Conservation (phyloP, 2,797 vertebrate genomes). For the Antrozous pallidus region DNA sequence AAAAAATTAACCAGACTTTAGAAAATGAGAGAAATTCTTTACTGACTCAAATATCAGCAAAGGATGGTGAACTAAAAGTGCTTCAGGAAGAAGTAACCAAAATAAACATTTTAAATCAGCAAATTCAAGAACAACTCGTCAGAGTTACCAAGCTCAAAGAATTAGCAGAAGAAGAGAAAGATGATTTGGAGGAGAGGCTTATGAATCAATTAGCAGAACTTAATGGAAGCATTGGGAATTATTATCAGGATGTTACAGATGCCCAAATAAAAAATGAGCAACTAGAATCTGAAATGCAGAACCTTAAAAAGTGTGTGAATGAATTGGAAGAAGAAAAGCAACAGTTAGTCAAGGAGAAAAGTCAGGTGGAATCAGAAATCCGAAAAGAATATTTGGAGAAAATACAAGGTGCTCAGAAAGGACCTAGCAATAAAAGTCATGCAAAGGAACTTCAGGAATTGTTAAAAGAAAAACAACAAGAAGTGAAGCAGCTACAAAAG, state of each 20-base stretch:
- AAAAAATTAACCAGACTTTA: slow-evolving; percentile 70
- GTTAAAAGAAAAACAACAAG: slow-evolving; percentile 95
- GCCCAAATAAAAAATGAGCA: slow-evolving; percentile 84
- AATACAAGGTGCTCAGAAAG: slow-evolving; percentile 84
- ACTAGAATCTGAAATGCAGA: slow-evolving; percentile 83
- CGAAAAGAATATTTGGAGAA: slow-evolving; percentile 91
- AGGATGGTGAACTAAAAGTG: slow-evolving; percentile 80
- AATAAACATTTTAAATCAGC: slow-evolving; percentile 73
- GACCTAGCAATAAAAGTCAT: slow-evolving; percentile 85
- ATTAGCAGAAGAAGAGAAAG: slow-evolving; percentile 90
- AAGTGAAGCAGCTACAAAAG: slow-evolving; percentile 94
- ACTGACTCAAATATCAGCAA: slow-evolving; percentile 81
- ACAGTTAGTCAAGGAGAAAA: slow-evolving; percentile 88
- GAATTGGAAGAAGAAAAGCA: slow-evolving; percentile 92
- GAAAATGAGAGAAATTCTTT: slow-evolving; percentile 79
- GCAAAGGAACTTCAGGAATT: slow-evolving; percentile 94
- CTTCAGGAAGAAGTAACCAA: slow-evolving; percentile 75
- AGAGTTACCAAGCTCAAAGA: slow-evolving; percentile 83
- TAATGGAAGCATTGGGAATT: slow-evolving; percentile 97
- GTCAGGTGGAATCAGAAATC: slow-evolving; percentile 86
- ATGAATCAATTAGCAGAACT: slow-evolving; percentile 99
- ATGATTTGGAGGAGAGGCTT: slow-evolving; percentile 95
- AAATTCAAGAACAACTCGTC: slow-evolving; percentile 83
- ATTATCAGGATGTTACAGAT: slow-evolving; percentile 93
- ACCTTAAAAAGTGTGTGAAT: slow-evolving; percentile 82